phyloP scores from a whole-genome alignment of 2,888 invertebrate species.

The Trichogramma evanescens region DNA sequence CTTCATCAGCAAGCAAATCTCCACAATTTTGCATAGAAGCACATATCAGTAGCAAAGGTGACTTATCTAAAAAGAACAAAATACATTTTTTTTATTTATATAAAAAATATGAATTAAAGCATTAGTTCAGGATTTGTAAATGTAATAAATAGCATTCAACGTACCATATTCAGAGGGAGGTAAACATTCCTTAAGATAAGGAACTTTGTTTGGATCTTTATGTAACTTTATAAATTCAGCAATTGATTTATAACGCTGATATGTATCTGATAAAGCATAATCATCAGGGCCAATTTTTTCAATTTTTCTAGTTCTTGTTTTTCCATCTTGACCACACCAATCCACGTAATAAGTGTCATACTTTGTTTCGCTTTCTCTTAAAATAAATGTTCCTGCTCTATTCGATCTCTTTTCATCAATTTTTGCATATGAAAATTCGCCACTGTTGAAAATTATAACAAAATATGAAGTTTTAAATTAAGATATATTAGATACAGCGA shows the following conservation, averaged over 20 bases:
- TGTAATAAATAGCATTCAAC: neutral
- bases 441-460: conserved; percentile 48
- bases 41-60: conserved; percentile 59
- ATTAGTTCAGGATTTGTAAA: conserved; percentile 9
- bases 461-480: neutral
- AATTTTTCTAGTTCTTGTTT: conserved; percentile 37
- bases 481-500: conserved; percentile 5
- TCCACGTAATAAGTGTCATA: conserved; percentile 78
- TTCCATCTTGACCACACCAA: conserved; percentile 62
- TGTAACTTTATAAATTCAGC: conserved; percentile 58
- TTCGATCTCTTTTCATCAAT: conserved; percentile 71
- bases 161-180: conserved; percentile 83
- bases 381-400: conserved; percentile 70
- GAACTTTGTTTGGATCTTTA: conserved; percentile 55
- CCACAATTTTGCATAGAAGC: conserved; percentile 54
- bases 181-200: conserved; percentile 67
- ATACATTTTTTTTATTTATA: neutral
- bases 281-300: conserved; percentile 54
- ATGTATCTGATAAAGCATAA: conserved; percentile 50
- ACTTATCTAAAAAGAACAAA: conserved; percentile 54
- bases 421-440: conserved; percentile 77
- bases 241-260: conserved; percentile 54
- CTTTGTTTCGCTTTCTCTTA: conserved; percentile 73
- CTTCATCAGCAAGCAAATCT: conserved; percentile 54
- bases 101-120: neutral